Evolutionary conservation across 1,140 invertebrate genomes (phyloP).

Genomic region (Cydia fagiglandana): DNA sequence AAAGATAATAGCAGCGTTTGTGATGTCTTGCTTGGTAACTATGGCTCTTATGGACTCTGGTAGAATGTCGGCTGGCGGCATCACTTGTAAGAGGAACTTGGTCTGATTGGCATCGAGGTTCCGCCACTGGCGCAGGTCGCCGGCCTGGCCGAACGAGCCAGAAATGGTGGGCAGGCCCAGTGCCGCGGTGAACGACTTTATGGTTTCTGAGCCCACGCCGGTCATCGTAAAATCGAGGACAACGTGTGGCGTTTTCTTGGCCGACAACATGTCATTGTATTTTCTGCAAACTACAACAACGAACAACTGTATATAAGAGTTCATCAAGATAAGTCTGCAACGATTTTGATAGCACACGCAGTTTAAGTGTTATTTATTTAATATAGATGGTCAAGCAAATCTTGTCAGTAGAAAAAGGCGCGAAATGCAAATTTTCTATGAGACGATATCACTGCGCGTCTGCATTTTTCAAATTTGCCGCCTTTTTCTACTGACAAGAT

Average conservation of each 20-base stretch:
- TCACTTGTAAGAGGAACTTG: slow-evolving; percentile 86
- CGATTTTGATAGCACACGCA: too few species aligned
- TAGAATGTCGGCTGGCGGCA: slow-evolving; percentile 90
- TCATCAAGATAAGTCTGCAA: too few species aligned
- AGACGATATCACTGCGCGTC: too few species aligned
- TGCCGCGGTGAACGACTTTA: slow-evolving; percentile 89
- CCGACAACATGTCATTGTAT: slow-evolving; percentile 82
- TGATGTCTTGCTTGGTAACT: slow-evolving; percentile 89
- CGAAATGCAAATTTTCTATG: too few species aligned
- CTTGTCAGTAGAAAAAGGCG: too few species aligned
- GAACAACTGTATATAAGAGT: slow-evolving; percentile 15
- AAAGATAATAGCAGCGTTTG: slow-evolving; percentile 94
- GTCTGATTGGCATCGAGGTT: slow-evolving; percentile 83
- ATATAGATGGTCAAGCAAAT: too few species aligned
- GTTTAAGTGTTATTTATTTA: too few species aligned
- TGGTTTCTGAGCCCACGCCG: slow-evolving; percentile 88
- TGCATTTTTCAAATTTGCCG: too few species aligned
- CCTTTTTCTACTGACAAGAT: too few species aligned
- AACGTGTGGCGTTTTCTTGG: slow-evolving; percentile 85
- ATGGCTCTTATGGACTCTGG: slow-evolving; percentile 90
- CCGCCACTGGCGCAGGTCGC: slow-evolving; percentile 89
- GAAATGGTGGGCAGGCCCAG: slow-evolving; percentile 90
- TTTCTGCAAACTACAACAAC: slow-evolving; percentile 82
- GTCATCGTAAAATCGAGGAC: slow-evolving; percentile 89
- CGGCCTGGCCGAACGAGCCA: slow-evolving; percentile 89